Evolutionary conservation across 2,113 vertebrate genomes (phyloP), one percentile per base, ranked within the genome.

Genomic region (Dicrurus megarhynchus): DNA sequence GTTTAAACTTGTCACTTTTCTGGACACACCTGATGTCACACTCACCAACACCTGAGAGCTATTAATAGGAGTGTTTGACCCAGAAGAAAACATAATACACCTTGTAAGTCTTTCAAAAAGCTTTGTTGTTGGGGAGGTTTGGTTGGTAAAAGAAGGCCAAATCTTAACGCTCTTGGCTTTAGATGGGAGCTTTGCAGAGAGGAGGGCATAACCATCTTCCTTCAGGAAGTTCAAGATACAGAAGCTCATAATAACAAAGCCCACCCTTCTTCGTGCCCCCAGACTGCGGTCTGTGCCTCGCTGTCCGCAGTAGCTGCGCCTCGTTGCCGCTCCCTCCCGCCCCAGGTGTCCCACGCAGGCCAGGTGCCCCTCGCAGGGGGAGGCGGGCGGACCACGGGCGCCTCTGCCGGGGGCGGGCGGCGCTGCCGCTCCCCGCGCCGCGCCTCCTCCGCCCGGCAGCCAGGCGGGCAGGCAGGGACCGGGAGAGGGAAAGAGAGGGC

Each of bases 361-460:
- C 78, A 76, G 89, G 47, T 70, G 87, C 50, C 86, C 79, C 76
- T 6, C 28, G 47, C 49, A 35, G 39, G 59, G 61, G 57, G 75
- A 81, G 93, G 80, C 41, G 49, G 60, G 49, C 28, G 20, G 37
- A 4, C 61, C 63, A 27, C 24, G 65, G 83, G 85, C 89, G 91
- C 95, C 90, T 77, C 91, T 70, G 74, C 32, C 50, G 95, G 88
- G 71, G 32, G 16, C 63, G 87, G 39, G 90, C 89, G 95, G 85
- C 74, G 46, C 50, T 81, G 67, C 91, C 81, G 91, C 78, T 82
- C 90, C 80, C 87, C 80, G 39, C 13, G 91, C 96, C n/a, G 97
- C 93, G 57, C 97, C 97, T 95, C 93, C 96, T 89, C 81, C 87
- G 86, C 42, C 27, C 56, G 9, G 15, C 39, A 24, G 44, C 47